Base-by-base conservation (phyloP, 1,140 invertebrate species). In the Drosophila tropicalis region DNA sequence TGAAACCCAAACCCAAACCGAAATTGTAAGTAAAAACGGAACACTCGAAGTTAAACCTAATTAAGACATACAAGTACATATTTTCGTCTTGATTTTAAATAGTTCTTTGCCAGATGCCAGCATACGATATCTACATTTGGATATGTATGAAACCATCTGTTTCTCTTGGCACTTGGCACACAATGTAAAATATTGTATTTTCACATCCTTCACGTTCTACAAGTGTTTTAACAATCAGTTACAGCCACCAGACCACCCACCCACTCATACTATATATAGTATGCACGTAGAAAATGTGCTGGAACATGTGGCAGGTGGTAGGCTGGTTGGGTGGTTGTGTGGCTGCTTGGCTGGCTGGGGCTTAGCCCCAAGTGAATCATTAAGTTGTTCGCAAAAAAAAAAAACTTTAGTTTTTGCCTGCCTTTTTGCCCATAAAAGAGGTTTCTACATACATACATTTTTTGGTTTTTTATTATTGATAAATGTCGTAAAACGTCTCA, bases 141-240 rank as follows among this genome's bases (percentile, higher is more conserved):
- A 25, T 0, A 25, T 0, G 13, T 51, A 3, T 22, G 13, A 22
- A 51, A 29, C 15, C 17, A 47, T 47, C 0, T 47, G 44, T 9
- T n/a, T 19, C 19, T 19, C 29, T 47, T 7, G 44, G 7, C 41
- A 5, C 5, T 41, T 41, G n/a, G 7, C 17, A 17, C 15, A 17
- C 29, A 5, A 6, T 29, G 29, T 29, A 29, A 29, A 29, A 29
- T 29, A 29, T 17, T 47, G 19, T 55, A 55, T 29, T 29, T 55
- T 55, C 25, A 29, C 10, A 55, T 22, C 6, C 9, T 25, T n/a
- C 13, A 32, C 10, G 25, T 36, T 15, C 56, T 17, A 29, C 32
- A 58, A 58, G 56, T 58, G 32, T 58, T 58, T 58, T 57, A 57
- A 57, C n/a, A 34, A 29, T 32, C 7, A 15, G 32, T 34, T 36